Percentiles rank a stretch among this genome's conserved stretches.
phyloP scores from a whole-genome alignment of 2,797 vertebrate genomes.

The Pelobates cultripes region DNA sequence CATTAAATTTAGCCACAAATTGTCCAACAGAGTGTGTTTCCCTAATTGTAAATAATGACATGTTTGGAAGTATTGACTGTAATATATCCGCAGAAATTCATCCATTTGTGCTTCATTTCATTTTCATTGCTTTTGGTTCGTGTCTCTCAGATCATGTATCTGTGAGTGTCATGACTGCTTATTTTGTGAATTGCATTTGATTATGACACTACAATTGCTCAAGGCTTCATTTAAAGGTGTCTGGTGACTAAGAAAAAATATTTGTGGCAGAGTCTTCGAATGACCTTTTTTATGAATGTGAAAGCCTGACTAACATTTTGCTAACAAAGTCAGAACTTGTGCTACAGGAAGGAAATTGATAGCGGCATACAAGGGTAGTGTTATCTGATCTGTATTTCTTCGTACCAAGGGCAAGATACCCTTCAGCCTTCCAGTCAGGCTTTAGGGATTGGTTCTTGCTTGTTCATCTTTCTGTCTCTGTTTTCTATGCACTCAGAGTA shows the following conservation, averaged over 20 bases:
- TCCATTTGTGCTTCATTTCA: too few relatives aligned
- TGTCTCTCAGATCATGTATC: too few relatives aligned
- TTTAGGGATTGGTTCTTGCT: slow-evolving; percentile 20
- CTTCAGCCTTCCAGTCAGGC: slow-evolving; percentile 39
- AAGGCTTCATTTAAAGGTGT: background rate
- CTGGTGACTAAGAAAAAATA: background rate
- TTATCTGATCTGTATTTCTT: slow-evolving; percentile 48
- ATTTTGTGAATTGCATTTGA: background rate
- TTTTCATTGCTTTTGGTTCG: too few relatives aligned
- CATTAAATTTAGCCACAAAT: too few relatives aligned
- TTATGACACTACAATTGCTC: background rate
- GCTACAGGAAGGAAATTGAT: slow-evolving; percentile 54
- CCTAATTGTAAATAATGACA: too few relatives aligned
- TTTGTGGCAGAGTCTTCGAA: background rate
- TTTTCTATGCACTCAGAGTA: background rate
- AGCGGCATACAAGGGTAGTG: slow-evolving; percentile 34
- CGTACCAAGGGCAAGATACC: slow-evolving; percentile 47
- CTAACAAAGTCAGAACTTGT: slow-evolving; percentile 41
- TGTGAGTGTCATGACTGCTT: background rate
- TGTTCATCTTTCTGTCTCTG: slow-evolving; percentile 19
- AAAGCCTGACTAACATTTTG: slow-evolving; percentile 51
- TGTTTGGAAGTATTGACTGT: too few relatives aligned
- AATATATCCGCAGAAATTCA: too few relatives aligned
- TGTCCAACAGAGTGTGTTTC: too few relatives aligned
- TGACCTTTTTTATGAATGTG: slow-evolving; percentile 37